These are phyloP conservation scores for Drosophila flavopinicola DNA, from an alignment of 2,888 invertebrate species.

Conservation along the genomic window DNA sequence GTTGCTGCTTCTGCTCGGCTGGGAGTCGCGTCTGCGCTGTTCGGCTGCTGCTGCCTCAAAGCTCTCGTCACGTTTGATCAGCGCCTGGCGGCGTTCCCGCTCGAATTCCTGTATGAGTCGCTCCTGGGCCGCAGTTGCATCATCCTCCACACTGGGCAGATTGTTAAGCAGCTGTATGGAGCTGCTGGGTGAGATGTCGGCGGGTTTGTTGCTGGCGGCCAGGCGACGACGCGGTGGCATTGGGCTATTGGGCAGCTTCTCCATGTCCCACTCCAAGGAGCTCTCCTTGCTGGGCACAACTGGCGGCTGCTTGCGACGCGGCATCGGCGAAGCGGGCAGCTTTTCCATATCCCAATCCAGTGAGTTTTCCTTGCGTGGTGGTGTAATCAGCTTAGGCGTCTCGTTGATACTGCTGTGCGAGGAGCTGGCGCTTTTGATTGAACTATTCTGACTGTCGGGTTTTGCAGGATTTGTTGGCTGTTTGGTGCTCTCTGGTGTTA, in stretches of 20 bases:
- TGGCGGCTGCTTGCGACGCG: slow-evolving; percentile 52
- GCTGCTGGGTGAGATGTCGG: slow-evolving; percentile 56
- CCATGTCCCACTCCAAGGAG: slow-evolving; percentile 80
- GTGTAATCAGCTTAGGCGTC: slow-evolving; percentile 42
- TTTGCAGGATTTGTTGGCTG: slow-evolving; percentile 1
- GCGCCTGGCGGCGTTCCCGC: slow-evolving; percentile 78
- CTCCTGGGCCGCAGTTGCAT: slow-evolving; percentile 57
- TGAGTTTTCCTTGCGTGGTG: slow-evolving; percentile 68
- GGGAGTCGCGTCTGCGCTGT: slow-evolving; percentile 55
- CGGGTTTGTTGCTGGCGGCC: slow-evolving; percentile 23
- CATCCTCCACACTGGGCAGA: slow-evolving; percentile 48
- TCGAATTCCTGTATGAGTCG: slow-evolving; percentile 82
- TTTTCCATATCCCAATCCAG: slow-evolving; percentile 76
- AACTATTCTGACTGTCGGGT: slow-evolving; percentile 15
- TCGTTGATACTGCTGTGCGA: slow-evolving; percentile 57
- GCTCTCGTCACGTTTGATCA: slow-evolving; percentile 81
- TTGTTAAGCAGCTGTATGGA: slow-evolving; percentile 73
- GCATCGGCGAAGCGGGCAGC: slow-evolving; percentile 76
- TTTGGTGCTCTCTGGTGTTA: slow-evolving; percentile 46
- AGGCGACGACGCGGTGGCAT: slow-evolving; percentile 68
- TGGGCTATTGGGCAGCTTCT: slow-evolving; percentile 78
- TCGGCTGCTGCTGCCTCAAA: slow-evolving; percentile 70
- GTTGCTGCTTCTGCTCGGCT: slow-evolving; percentile 60
- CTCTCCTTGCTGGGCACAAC: slow-evolving; percentile 49
- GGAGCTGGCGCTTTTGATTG: slow-evolving; percentile 55